phyloP scores from a whole-genome alignment of 2,113 vertebrate species.

The Callopanchax toddi region DNA sequence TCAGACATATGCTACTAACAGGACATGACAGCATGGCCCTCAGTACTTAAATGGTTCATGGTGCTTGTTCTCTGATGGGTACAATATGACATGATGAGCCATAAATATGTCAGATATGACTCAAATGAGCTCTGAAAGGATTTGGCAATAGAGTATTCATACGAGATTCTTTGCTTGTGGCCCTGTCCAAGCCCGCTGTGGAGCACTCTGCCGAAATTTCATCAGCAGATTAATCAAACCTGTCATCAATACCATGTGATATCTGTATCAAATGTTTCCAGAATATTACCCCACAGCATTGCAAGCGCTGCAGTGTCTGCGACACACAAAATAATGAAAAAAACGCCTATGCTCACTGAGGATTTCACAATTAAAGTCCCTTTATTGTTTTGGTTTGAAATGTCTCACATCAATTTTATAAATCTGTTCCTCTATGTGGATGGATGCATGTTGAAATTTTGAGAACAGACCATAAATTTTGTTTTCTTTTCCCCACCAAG shows the following conservation, averaged over 20 bases:
- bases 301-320: constrained; percentile 8
- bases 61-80: constrained; percentile 73
- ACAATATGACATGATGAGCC: constrained; percentile 76
- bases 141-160: constrained; percentile 63
- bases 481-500: neutral
- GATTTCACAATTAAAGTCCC: constrained; percentile 5
- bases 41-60: constrained; percentile 79
- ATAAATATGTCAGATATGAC: constrained; percentile 78
- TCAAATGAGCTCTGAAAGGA: constrained; percentile 76
- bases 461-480: constrained; percentile 31
- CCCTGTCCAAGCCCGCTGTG: constrained; percentile 59
- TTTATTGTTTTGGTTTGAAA: neutral
- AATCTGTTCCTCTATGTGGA: neutral
- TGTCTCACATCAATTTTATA: neutral
- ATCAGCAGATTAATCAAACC: constrained; percentile 69
- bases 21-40: constrained; percentile 76
- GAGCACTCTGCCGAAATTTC: constrained; percentile 52
- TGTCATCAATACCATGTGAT: constrained; percentile 70
- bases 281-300: constrained; percentile 25
- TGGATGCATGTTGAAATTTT: constrained; percentile 30
- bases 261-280: constrained; percentile 61
- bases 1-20: constrained; percentile 73
- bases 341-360: neutral
- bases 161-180: constrained; percentile 65
- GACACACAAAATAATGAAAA: constrained; percentile 27